Evolutionary conservation across 2,888 invertebrate genomes (phyloP), one percentile per base, ranked within the genome.

Genomic region (Stenchaetothrips biformis): DNA sequence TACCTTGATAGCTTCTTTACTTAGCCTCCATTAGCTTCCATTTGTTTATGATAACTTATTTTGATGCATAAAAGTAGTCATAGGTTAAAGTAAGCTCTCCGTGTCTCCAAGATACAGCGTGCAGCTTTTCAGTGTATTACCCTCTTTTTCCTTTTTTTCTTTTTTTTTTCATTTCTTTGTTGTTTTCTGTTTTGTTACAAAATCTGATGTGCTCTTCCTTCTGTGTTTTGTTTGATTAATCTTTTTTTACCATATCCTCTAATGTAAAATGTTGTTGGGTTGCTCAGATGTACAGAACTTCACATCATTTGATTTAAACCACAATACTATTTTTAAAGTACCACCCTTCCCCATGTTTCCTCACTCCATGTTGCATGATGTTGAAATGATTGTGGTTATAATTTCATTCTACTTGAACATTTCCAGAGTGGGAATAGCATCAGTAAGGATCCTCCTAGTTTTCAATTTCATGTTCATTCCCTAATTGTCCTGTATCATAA

Each of bases 61-160:
- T 67, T 21, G 18, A 67, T 67, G 21, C 67, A 67, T 67, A 21
- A 67, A 67, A 21, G 67, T 67, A 67, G 67, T 67, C 67, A 67
- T 67, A 67, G 67, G 67, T 67, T 67, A 67, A 7, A n/a, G 7
- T n/a, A 7, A 7, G 18, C 62, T n/a, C 9, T 3, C 9, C 2
- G 53, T 21, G 18, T 67, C 21, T 18, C 21, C 67, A 37, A 37
- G 37, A 37, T 4, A 37, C 37, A 37, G 37, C 37, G 37, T 67
- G n/a, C 9, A 21, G 18, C n/a, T 67, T 21, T 67, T 18, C 9
- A 21, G 21, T n/a, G 18, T 67, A n/a, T 9, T 18, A n/a, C n/a
- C n/a, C 18, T 21, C 7, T 7, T n/a, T 67, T 21, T 21, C 21
- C 67, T 2, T 2, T n/a, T 7, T 62, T 62, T 62, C 6, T 7